These are phyloP conservation scores for Mesocricetus auratus DNA, from an alignment of 2,113 vertebrate genomes.

Conservation along the genomic window DNA sequence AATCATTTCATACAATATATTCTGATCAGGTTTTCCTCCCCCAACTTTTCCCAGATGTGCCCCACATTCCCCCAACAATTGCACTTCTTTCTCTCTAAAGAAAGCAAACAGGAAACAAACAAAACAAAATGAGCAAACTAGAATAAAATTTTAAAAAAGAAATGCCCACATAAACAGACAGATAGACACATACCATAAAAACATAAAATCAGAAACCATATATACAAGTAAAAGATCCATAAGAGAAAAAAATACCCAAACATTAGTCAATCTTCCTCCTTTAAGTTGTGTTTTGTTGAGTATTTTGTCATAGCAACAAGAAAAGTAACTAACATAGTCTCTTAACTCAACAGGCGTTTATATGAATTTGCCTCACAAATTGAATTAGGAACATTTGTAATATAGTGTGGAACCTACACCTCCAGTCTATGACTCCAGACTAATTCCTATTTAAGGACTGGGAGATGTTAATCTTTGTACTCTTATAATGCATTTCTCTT, in stretches of 20 bases:
- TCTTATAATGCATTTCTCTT: constrained; percentile 40
- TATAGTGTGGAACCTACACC: background rate
- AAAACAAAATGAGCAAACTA: background rate
- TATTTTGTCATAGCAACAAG: background rate
- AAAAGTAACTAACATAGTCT: background rate
- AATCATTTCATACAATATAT: background rate
- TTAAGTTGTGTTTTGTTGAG: background rate
- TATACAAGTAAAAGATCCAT: background rate
- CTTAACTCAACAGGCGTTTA: constrained; percentile 1
- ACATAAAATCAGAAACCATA: background rate
- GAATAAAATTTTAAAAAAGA: background rate
- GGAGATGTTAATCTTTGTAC: constrained; percentile 43
- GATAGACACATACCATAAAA: background rate
- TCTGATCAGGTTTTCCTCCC: background rate
- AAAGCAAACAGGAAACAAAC: background rate
- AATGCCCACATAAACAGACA: background rate
- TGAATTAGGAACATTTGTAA: constrained; percentile 25
- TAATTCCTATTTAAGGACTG: constrained; percentile 41
- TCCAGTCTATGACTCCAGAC: background rate
- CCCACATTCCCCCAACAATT: background rate
- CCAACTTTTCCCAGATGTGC: background rate
- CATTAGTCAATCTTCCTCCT: background rate
- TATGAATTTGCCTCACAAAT: constrained; percentile 58
- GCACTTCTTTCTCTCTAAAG: too few relatives aligned
- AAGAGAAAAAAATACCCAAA: background rate